Evolutionary conservation across 2,888 invertebrate genomes (phyloP).

Genomic region (Corythucha ciliata): DNA sequence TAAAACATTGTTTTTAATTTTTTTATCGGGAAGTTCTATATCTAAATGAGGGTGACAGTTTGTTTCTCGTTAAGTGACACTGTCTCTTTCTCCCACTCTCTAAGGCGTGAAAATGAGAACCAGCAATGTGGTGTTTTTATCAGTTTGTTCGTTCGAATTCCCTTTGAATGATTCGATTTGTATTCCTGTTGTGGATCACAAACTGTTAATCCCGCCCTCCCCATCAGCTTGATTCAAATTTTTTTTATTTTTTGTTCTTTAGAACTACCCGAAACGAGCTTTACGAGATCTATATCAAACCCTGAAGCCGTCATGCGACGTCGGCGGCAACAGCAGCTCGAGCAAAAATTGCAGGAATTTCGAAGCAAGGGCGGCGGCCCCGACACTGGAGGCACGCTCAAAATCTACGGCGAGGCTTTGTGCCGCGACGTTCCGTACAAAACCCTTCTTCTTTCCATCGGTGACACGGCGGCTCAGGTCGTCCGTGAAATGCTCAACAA

Average conservation of each 20-base stretch:
- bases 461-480: constrained; percentile 85
- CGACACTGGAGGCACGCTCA: constrained; percentile 82
- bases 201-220: too few relatives aligned
- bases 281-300: constrained; percentile 97
- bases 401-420: constrained; percentile 93
- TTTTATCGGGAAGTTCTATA: too few relatives aligned
- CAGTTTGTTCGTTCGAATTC: too few relatives aligned
- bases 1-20: not conserved
- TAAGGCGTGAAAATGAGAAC: too few relatives aligned
- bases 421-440: constrained; percentile 97
- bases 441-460: constrained; percentile 84
- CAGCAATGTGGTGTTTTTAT: too few relatives aligned
- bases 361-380: constrained; percentile 90
- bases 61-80: too few relatives aligned
- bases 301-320: constrained; percentile 99
- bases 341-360: constrained; percentile 92
- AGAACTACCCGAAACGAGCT: constrained; percentile 96
- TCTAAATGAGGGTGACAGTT: too few relatives aligned
- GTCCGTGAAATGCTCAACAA: constrained; percentile 95
- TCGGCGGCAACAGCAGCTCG: constrained; percentile 89
- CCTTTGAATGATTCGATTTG: too few relatives aligned
- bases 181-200: too few relatives aligned
- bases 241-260: constrained; percentile 37
- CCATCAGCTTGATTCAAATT: too few relatives aligned
- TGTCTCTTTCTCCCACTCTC: too few relatives aligned